These are phyloP conservation scores for Scaptomyza graminum DNA, from an alignment of 1,140 invertebrate species.

Conservation along the genomic window DNA sequence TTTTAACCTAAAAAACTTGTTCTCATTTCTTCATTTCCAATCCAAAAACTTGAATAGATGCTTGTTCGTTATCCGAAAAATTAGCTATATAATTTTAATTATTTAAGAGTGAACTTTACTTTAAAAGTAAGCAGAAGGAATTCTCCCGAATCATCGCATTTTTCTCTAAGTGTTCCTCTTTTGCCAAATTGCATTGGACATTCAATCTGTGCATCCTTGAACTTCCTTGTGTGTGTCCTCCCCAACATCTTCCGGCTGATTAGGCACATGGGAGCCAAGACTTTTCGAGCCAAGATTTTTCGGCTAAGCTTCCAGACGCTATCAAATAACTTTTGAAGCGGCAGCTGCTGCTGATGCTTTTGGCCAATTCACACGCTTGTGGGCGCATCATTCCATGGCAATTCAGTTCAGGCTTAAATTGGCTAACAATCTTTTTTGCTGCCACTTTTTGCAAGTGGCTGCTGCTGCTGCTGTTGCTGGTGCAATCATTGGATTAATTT, in stretches of 20 bases:
- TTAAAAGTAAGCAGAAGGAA: too few relatives aligned
- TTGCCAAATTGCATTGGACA: constrained; percentile 34
- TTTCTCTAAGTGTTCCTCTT: not conserved
- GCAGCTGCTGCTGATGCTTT: constrained; percentile 60
- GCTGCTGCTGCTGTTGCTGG: constrained; percentile 31
- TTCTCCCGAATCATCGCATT: too few relatives aligned
- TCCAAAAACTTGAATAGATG: too few relatives aligned
- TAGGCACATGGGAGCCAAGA: constrained; percentile 65
- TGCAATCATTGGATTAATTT: constrained; percentile 82
- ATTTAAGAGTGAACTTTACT: too few relatives aligned
- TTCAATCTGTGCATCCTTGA: constrained; percentile 78
- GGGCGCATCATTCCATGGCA: constrained; percentile 33
- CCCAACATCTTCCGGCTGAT: constrained; percentile 63
- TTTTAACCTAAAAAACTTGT: too few relatives aligned
- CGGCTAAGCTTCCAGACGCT: constrained; percentile 66
- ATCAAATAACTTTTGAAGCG: constrained; percentile 69
- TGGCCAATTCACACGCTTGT: constrained; percentile 2
- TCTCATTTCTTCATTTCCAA: too few relatives aligned
- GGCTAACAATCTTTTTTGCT: constrained; percentile 65
- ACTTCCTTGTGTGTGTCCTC: constrained; percentile 45
- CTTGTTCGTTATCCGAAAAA: too few relatives aligned
- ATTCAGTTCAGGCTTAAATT: constrained; percentile 51
- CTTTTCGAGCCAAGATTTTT: constrained; percentile 20
- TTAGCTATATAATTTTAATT: too few relatives aligned
- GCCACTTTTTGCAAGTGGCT: constrained; percentile 52